Evolutionary conservation across 2,113 vertebrate species (phyloP).

Genomic region (Silurus meridionalis): DNA sequence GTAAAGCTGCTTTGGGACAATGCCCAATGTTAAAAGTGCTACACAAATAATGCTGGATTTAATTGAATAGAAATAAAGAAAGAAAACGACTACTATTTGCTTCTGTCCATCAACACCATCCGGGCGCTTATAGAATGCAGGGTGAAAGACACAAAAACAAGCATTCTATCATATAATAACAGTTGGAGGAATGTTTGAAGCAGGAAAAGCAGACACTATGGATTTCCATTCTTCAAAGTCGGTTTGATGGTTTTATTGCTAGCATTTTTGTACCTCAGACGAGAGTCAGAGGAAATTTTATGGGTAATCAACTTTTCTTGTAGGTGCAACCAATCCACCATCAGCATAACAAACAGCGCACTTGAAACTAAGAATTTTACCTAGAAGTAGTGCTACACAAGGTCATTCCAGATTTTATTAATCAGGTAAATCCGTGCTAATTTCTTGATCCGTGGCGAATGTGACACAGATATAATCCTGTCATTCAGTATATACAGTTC

Average conservation of each 20-base stretch:
- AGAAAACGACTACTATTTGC: neutral
- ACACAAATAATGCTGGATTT: too few relatives aligned
- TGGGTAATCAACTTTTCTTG: neutral
- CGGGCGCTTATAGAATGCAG: neutral
- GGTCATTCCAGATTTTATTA: neutral
- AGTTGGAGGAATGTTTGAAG: neutral
- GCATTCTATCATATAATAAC: neutral
- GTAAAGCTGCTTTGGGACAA: too few relatives aligned
- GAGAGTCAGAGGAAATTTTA: neutral
- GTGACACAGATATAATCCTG: neutral
- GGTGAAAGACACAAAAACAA: neutral
- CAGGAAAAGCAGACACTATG: neutral
- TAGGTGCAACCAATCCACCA: neutral
- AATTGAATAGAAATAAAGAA: too few relatives aligned
- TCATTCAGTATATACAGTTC: neutral
- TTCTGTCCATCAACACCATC: neutral
- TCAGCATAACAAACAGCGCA: neutral
- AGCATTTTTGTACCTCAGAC: neutral
- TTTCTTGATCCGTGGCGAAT: neutral
- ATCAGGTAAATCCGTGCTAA: slow-evolving; percentile 1
- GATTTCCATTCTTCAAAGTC: neutral
- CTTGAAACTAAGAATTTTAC: neutral
- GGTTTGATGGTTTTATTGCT: too few relatives aligned
- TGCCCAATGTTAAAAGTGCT: too few relatives aligned
- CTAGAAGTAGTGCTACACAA: neutral